Evolutionary conservation across 2,797 vertebrate genomes (phyloP), one percentile per base, ranked within the genome.

Genomic region (Chanos chanos): DNA sequence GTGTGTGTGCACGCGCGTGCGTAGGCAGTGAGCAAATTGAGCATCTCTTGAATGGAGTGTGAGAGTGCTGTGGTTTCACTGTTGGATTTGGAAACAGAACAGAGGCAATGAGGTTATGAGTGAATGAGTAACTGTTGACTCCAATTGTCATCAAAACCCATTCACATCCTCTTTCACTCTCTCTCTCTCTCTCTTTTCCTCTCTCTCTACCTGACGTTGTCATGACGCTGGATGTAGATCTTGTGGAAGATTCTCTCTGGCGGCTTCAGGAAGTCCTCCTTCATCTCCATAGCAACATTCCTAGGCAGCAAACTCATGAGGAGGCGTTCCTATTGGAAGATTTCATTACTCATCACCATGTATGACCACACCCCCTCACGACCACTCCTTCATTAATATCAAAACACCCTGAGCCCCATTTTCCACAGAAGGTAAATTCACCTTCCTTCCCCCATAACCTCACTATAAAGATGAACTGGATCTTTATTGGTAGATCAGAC

Each of bases 231-330:
- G 80, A 93, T 93, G 68, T 93, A 93, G 72, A 93, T 93, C 83
- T 93, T 93, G 81, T 93, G 91, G 74, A 93, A 93, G 80, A 93
- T 93, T 79, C 91, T 90, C 79, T 92, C 91, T 0, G 91, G 91
- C 68, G 91, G 91, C 72, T 92, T 92, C 68, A 93, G 72, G 31
- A 93, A 92, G 81, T 93, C 91, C 82, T 92, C 91, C 68, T 92
- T 93, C 91, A 92, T 92, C 81, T 93, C 91, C 91, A 93, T 92
- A 72, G 91, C 91, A 66, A 93, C 91, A 22, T 92, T 91, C 71
- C 90, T 86, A 50, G 90, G 91, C 74, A 92, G 80, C 50, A 92
- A 88, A 63, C 90, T 93, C 91, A 93, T 93, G 70, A 92, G 79
- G 34, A 92, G 88, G 64, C 90, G 86, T 70, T 92, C 90, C 91